These are phyloP conservation scores for Pseudeuparius sepicola DNA, from an alignment of 2,888 invertebrate species.

Conservation along the genomic window DNA sequence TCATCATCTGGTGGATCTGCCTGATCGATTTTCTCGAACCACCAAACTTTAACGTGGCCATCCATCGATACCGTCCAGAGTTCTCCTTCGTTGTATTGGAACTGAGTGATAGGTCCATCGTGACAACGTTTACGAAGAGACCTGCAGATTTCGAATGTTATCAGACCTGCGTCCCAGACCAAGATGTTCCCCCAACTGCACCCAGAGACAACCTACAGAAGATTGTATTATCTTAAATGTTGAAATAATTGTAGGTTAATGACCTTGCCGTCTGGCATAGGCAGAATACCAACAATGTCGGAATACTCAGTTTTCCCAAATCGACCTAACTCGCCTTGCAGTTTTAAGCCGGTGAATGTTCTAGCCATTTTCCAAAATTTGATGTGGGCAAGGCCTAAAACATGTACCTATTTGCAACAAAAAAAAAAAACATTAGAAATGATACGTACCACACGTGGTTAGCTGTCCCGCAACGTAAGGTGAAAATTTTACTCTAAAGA, in stretches of 20 bases:
- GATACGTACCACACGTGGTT: conserved; percentile 57
- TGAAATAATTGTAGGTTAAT: conserved; percentile 1
- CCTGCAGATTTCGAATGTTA: conserved; percentile 72
- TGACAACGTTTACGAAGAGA: conserved; percentile 68
- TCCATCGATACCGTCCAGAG: conserved; percentile 50
- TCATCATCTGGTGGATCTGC: conserved; percentile 77
- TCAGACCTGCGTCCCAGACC: conserved; percentile 83
- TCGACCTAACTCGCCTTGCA: conserved; percentile 78
- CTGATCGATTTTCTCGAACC: conserved; percentile 82
- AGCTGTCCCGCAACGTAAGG: conserved; percentile 68
- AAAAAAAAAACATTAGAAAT: conserved; percentile 1
- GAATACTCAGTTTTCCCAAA: conserved; percentile 90
- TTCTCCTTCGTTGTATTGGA: conserved; percentile 38
- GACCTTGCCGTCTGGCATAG: conserved; percentile 84
- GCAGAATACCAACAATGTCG: conserved; percentile 73
- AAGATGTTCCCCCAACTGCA: conserved; percentile 87
- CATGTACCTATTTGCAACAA: not conserved
- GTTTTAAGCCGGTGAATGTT: conserved; percentile 84
- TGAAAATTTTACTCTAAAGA: conserved; percentile 72
- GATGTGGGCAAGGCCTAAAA: conserved; percentile 59
- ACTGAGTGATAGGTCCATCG: conserved; percentile 58
- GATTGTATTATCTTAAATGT: conserved; percentile 1
- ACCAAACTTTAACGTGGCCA: conserved; percentile 76
- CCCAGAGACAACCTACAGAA: conserved; percentile 63
- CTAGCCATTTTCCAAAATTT: conserved; percentile 91